Conservation (phyloP, 2,113 vertebrate genomes). For the Eclectus roratus region DNA sequence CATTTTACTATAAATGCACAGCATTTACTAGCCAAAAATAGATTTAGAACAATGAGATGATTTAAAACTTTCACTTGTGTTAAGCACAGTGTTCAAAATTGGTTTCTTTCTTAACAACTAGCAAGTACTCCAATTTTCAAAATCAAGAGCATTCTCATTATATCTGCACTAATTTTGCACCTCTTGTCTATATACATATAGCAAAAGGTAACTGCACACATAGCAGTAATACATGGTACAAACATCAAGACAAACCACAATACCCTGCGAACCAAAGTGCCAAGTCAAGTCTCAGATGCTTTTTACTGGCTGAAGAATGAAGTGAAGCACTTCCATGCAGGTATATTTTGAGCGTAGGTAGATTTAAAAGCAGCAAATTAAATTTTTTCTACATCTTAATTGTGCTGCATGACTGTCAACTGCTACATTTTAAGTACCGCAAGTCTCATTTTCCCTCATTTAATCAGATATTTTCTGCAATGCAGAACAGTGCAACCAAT, state of each 20-base stretch:
- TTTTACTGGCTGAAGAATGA: background rate
- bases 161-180: background rate
- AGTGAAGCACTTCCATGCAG: background rate
- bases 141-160: background rate
- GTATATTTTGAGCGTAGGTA: background rate
- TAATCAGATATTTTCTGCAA: background rate
- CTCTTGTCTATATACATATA: background rate
- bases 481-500: background rate
- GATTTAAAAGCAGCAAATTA: background rate
- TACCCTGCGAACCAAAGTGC: background rate
- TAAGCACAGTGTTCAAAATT: background rate
- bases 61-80: background rate
- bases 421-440: background rate
- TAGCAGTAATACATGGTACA: accelerated
- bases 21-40: background rate
- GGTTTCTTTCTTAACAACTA: background rate
- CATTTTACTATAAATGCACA: background rate
- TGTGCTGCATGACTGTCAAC: background rate
- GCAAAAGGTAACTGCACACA: background rate
- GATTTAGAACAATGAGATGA: background rate
- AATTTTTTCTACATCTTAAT: background rate
- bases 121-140: background rate
- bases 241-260: background rate
- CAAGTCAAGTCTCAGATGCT: background rate
- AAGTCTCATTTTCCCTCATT: background rate